Conservation (phyloP, 2,888 invertebrate species). For the Shargacucullia verbasci region DNA sequence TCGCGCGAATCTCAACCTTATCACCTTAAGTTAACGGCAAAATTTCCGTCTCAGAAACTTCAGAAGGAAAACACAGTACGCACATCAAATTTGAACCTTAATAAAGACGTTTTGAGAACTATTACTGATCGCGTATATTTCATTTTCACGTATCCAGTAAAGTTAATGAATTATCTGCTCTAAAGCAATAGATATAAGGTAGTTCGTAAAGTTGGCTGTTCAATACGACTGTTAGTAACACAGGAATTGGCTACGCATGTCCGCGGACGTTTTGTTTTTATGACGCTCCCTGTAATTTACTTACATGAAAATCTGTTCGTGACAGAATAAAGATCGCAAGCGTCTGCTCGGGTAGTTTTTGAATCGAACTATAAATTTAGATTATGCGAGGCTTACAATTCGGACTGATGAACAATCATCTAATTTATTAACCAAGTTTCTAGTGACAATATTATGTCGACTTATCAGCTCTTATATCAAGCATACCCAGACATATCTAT, state of each 20-base stretch:
- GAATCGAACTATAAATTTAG: conserved; percentile 2
- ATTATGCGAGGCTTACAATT: background rate
- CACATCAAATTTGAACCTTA: conserved; percentile 79
- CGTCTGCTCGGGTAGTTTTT: conserved; percentile 20
- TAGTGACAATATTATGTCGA: too few species aligned
- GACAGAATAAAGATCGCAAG: conserved; percentile 31
- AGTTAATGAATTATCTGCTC: conserved; percentile 81
- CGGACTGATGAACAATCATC: background rate
- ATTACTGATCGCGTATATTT: conserved; percentile 69
- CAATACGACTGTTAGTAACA: conserved; percentile 69
- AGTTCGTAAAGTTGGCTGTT: conserved; percentile 66
- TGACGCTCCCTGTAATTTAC: conserved; percentile 63
- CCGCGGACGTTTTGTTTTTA: conserved; percentile 76
- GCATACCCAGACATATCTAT: background rate
- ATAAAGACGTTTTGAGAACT: conserved; percentile 74
- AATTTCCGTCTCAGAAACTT: conserved; percentile 53
- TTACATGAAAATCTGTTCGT: conserved; percentile 48
- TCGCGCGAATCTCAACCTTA: conserved; percentile 80
- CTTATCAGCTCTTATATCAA: background rate
- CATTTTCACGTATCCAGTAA: conserved; percentile 60
- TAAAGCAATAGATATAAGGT: conserved; percentile 77
- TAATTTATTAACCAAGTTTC: background rate
- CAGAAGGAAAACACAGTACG: conserved; percentile 49
- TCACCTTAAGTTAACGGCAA: conserved; percentile 62
- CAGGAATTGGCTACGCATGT: conserved; percentile 84